Evolutionary conservation across 2,888 invertebrate genomes (phyloP), one percentile per base, ranked within the genome.

Genomic region (Caenorhabditis sinica): DNA sequence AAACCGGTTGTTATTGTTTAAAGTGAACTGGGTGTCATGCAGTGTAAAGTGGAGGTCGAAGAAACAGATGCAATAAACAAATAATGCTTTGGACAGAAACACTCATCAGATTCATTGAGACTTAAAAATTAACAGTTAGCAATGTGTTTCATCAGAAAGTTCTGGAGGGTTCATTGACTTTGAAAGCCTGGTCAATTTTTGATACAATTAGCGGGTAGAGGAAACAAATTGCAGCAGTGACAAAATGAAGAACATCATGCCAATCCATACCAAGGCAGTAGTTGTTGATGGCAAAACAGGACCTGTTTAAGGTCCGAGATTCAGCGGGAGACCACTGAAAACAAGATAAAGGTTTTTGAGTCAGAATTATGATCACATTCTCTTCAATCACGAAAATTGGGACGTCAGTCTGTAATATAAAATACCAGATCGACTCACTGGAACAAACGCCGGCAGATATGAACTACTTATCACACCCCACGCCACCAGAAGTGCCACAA

Each of bases 301-400:
- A 15, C 17, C 4, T 40, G n/a, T 66, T 66, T 11, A 66, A 30
- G 2, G 45, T 66, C 4, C 66, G 28, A 9, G 66, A 66, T 51
- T 66, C 66, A 0, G 66, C 66, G 1, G 66, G 51, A 3, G 66
- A 49, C 45, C 28, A 66, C 66, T 66, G 30, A 17, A 66, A 66
- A n/a, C 0, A 6, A 63, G 23, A n/a, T n/a, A n/a, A n/a, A n/a
- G n/a, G n/a, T n/a, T n/a, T n/a, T n/a, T n/a, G n/a, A n/a, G n/a
- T n/a, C n/a, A n/a, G n/a, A n/a, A n/a, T n/a, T n/a, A n/a, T n/a
- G n/a, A n/a, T n/a, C n/a, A n/a, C n/a, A n/a, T n/a, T n/a, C n/a
- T n/a, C n/a, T n/a, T n/a, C n/a, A n/a, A n/a, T 33, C 33, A 6
- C 8, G 33, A 33, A 33, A 6, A 33, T 33, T 6, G 4, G 33